Percentiles rank a stretch among this genome's conserved stretches.
Evolutionary conservation across 1,140 invertebrate species (phyloP).

Genomic region (Mercenaria mercenaria): DNA sequence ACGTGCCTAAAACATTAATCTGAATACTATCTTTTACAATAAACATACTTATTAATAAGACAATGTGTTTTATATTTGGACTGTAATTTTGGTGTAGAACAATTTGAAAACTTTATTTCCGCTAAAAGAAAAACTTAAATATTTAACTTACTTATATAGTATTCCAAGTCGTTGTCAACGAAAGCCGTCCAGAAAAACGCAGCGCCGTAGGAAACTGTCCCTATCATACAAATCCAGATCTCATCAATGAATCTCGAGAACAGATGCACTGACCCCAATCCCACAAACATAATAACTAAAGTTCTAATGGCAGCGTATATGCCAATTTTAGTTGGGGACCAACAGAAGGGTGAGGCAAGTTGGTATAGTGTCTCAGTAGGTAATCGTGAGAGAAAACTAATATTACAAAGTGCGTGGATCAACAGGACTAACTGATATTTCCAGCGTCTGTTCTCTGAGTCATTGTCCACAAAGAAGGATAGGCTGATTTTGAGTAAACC

Average conservation of each 20-base stretch:
- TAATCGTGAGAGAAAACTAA: slow-evolving; percentile 27
- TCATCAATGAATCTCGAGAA: slow-evolving; percentile 11
- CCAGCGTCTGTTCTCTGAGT: slow-evolving; percentile 32
- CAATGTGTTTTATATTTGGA: no score
- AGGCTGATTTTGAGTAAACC: slow-evolving; percentile 21
- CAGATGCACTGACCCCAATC: slow-evolving; percentile 29
- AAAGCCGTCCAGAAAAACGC: slow-evolving; percentile 54
- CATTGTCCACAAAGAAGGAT: slow-evolving; percentile 48
- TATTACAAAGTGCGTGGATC: slow-evolving; percentile 29
- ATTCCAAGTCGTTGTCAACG: neutral
- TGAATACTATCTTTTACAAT: no score
- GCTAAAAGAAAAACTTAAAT: no score
- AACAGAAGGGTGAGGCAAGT: slow-evolving; percentile 49
- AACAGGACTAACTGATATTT: slow-evolving; percentile 49
- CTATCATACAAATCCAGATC: slow-evolving; percentile 34
- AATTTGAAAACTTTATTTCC: no score
- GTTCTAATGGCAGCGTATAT: slow-evolving; percentile 33
- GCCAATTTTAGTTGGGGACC: slow-evolving; percentile 35
- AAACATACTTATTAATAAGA: no score
- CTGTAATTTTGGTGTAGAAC: no score
- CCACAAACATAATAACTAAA: slow-evolving; percentile 28
- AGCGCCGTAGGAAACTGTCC: slow-evolving; percentile 40
- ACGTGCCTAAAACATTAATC: no score
- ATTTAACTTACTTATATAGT: slow-evolving; percentile 56
- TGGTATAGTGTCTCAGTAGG: slow-evolving; percentile 54